phyloP scores from a whole-genome alignment of 2,113 vertebrate species.

The Delphinapterus leucas region DNA sequence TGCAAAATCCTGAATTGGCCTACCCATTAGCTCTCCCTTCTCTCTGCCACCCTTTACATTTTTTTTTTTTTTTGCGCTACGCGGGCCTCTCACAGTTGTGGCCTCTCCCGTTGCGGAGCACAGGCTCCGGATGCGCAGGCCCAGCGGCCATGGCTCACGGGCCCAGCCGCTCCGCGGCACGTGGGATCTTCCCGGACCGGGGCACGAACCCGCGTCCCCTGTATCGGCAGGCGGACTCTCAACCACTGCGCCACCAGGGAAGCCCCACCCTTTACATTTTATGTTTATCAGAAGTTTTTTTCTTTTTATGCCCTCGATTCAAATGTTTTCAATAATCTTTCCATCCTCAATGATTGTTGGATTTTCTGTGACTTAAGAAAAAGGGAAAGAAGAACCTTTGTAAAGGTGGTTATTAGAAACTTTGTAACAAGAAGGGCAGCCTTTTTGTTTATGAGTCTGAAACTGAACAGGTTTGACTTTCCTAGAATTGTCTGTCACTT shows the following conservation, averaged over 20 bases:
- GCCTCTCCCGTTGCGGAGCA: no score
- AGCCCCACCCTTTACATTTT: background rate
- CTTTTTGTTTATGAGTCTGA: background rate
- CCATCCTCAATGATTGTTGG: background rate
- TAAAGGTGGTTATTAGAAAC: background rate
- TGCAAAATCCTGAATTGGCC: background rate
- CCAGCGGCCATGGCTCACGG: no score
- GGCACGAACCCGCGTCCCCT: no score
- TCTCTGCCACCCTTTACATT: background rate
- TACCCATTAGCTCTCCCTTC: background rate
- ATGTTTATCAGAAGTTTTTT: background rate
- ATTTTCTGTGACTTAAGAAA: background rate
- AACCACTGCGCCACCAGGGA: no score
- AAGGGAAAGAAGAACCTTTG: background rate
- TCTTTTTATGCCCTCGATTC: background rate
- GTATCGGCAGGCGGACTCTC: no score
- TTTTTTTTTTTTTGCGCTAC: background rate
- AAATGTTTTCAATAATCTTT: background rate
- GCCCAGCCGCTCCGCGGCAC: no score
- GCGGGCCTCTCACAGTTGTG: no score
- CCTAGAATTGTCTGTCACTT: background rate
- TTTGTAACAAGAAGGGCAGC: background rate
- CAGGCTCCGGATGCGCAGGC: no score
- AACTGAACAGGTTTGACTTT: background rate
- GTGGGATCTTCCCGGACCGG: no score